Evolutionary conservation across 1,140 invertebrate species (phyloP).

Genomic region (Proctacanthus coquilletti): DNA sequence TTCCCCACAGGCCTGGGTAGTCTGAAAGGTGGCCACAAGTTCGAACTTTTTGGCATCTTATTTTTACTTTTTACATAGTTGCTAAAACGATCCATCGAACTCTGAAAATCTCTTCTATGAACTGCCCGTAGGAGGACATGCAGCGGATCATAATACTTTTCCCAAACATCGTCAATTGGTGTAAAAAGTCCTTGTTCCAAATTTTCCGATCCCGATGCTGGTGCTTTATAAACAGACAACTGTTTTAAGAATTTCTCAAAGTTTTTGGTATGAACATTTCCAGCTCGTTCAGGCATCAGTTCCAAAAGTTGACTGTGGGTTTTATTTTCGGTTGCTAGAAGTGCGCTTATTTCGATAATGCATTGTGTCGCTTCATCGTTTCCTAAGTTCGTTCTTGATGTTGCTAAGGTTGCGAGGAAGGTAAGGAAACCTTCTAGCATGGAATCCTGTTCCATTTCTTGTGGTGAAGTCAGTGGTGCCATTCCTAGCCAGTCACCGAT

Average conservation of each 20-base stretch:
- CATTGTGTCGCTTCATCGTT: slow-evolving; percentile 56
- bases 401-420: slow-evolving; percentile 79
- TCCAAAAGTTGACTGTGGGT: slow-evolving; percentile 92
- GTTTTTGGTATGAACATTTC: slow-evolving; percentile 75
- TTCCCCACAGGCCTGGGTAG: slow-evolving; percentile 45
- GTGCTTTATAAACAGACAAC: slow-evolving; percentile 38
- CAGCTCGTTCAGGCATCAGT: slow-evolving; percentile 87
- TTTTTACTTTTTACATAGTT: slow-evolving; percentile 52
- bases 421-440: slow-evolving; percentile 89
- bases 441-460: slow-evolving; percentile 64
- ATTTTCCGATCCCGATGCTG: slow-evolving; percentile 41
- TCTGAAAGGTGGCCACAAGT: slow-evolving; percentile 72
- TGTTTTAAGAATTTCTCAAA: slow-evolving; percentile 69
- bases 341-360: slow-evolving; percentile 79
- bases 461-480: slow-evolving; percentile 43
- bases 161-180: slow-evolving; percentile 78
- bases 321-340: slow-evolving; percentile 84
- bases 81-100: slow-evolving; percentile 78
- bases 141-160: slow-evolving; percentile 84
- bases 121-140: slow-evolving; percentile 81
- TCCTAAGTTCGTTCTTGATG: slow-evolving; percentile 77
- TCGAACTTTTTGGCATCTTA: slow-evolving; percentile 45
- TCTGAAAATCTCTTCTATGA: slow-evolving; percentile 83
- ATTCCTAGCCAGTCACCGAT: slow-evolving; percentile 74
- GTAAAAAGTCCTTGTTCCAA: slow-evolving; percentile 91